Base-by-base conservation (phyloP, 2,113 vertebrate genomes). In the Dascyllus trimaculatus region DNA sequence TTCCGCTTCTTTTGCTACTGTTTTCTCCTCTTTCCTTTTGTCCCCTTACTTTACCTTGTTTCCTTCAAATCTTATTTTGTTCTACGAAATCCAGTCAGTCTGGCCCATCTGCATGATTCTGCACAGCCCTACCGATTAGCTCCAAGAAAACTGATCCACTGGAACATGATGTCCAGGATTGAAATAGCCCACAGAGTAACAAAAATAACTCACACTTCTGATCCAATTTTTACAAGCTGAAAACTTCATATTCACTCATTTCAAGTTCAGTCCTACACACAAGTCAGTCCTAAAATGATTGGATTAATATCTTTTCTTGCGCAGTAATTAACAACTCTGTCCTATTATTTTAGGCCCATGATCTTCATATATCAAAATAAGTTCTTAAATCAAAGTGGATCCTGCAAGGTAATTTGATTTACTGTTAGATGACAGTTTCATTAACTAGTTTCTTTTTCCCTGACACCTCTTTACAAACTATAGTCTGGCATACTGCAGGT, bases 21-120 rank as follows among this genome's bases (percentile, higher is more conserved):
- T 24, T 54, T 24, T 49, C 18, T 21, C 18, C 24, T 73, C 15
- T 60, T 54, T 25, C 73, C 48, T 24, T 22, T 25, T 51, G 45
- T 73, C 53, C 52, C 24, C 40, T 58, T 22, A 10, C 60, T 60
- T 71, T 51, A 60, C 45, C 59, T 68, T 25, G 62, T 75, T 64
- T 77, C 49, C 54, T 67, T 52, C 2, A 1, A 75, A n/a, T 65
- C 58, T 73, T 71, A 73, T 79, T 84, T 81, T 82, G 73, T 81
- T 85, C 78, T 85, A 60, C 48, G 71, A 85, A 71, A 80, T 86
- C 66, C 81, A 87, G 82, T 81, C 81, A 63, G 70, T 49, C 64
- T 68, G 72, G 51, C 40, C 85, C 85, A 84, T 88, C 84, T 84
- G 70, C 56, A 81, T 85, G 79, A 89, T 87, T 88, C 84, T 88